Percentiles rank a stretch among this genome's conserved stretches.
Evolutionary conservation across 2,888 invertebrate genomes (phyloP).

Genomic region (Drosophila meridionalis): DNA sequence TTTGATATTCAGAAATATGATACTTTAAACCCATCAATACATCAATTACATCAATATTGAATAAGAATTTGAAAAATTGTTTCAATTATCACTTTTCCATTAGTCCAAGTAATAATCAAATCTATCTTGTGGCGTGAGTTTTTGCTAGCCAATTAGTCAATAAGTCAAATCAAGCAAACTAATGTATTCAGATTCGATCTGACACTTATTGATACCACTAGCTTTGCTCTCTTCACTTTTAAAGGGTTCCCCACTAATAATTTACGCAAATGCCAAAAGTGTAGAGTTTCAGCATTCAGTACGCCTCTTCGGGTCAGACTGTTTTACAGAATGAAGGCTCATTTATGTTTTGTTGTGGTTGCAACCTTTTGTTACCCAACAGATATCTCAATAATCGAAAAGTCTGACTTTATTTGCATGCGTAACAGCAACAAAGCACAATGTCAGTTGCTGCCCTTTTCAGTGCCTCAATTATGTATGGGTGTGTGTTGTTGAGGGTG

Average conservation of each 20-base stretch:
- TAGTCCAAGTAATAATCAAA: too few species aligned
- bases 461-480: constrained; percentile 39
- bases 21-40: too few species aligned
- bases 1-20: too few species aligned
- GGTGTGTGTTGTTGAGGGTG: neutral
- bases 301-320: neutral
- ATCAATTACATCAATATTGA: too few species aligned
- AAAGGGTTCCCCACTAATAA: neutral
- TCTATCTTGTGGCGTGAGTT: neutral
- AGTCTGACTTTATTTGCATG: neutral
- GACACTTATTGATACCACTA: neutral
- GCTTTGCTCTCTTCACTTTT: neutral
- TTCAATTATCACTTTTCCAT: too few species aligned
- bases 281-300: neutral
- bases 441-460: constrained; percentile 9
- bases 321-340: neutral
- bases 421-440: neutral
- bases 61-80: too few species aligned
- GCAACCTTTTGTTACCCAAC: neutral
- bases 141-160: neutral
- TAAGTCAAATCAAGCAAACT: neutral
- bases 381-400: constrained; percentile 3
- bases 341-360: neutral
- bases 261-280: neutral
- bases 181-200: neutral